Base-by-base conservation (phyloP, 2,888 invertebrate genomes). In the Gibbula magus region DNA sequence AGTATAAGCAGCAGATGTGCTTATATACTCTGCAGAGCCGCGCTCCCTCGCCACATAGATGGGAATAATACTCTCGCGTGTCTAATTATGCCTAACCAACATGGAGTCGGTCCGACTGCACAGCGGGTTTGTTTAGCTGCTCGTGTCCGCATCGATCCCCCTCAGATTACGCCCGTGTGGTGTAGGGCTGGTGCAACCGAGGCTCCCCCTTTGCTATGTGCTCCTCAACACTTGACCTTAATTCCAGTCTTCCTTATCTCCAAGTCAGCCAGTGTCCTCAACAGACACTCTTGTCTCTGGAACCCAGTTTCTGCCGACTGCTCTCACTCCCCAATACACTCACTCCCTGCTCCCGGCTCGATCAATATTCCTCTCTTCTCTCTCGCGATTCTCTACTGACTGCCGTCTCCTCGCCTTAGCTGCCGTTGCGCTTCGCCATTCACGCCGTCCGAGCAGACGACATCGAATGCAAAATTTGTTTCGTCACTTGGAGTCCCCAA, bases 151-250 rank as follows among this genome's bases (percentile, higher is more conserved):
- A 61, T 61, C 61, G 29, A 61, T 61, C 29, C 61, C 20, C 22
- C 29, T 61, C 29, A 61, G 29, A n/a, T 18, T 61, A 61, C 61
- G 61, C 16, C 56, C 29, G 22, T 13, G 61, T 22, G 61, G 25
- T 61, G 61, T 56, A 25, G 29, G 13, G 25, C 29, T 61, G 29
- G 61, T 25, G 45, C 13, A 45, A 45, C 22, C 29, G 61, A 29
- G 29, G 29, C 61, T 61, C 29, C n/a, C 29, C 29, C 29, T 61
- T 25, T 16, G 25, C 29, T 29, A 29, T 29, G 29, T 18, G 61
- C 61, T 29, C 61, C 25, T 61, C 61, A 61, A 25, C 61, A 61
- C 61, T 61, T 61, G 61, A 61, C 61, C 61, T 61, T 61, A 61
- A n/a, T 61, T 61, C 22, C 61, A n/a, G 20, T 61, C 61, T 29